phyloP scores from a whole-genome alignment of 2,888 invertebrate species.

The Terebella lapidaria region DNA sequence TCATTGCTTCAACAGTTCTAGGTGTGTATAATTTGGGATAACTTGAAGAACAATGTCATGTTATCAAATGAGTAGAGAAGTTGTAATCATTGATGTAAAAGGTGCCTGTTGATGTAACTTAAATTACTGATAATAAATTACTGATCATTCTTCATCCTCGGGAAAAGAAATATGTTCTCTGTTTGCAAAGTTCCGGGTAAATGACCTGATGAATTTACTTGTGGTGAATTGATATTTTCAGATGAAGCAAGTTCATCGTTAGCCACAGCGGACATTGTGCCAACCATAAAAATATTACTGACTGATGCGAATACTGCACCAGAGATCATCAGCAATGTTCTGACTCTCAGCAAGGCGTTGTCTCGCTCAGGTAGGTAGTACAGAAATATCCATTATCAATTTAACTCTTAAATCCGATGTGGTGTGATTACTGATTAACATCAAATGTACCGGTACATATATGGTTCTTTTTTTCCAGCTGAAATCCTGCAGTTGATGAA shows the following conservation, averaged over 20 bases:
- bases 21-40: slow-evolving; percentile 27
- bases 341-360: slow-evolving; percentile 36
- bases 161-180: not conserved
- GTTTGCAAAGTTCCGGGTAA: not conserved
- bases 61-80: not conserved
- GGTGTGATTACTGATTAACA: too few relatives aligned
- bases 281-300: slow-evolving; percentile 33
- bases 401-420: too few relatives aligned
- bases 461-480: too few relatives aligned
- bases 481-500: too few relatives aligned
- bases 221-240: slow-evolving; percentile 25
- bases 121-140: too few relatives aligned
- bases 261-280: slow-evolving; percentile 35
- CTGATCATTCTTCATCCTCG: not conserved
- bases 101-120: too few relatives aligned
- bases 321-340: slow-evolving; percentile 42
- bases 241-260: slow-evolving; percentile 33
- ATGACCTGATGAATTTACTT: too few relatives aligned
- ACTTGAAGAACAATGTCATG: not conserved
- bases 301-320: slow-evolving; percentile 32
- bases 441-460: too few relatives aligned
- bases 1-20: slow-evolving; percentile 38
- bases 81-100: not conserved
- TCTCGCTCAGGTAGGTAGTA: slow-evolving; percentile 35
- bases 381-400: too few relatives aligned